Percentiles rank a stretch among this genome's conserved stretches.
These are phyloP conservation scores for Aphelenchoides fujianensis DNA, from an alignment of 1,140 invertebrate genomes.

Conservation along the genomic window DNA sequence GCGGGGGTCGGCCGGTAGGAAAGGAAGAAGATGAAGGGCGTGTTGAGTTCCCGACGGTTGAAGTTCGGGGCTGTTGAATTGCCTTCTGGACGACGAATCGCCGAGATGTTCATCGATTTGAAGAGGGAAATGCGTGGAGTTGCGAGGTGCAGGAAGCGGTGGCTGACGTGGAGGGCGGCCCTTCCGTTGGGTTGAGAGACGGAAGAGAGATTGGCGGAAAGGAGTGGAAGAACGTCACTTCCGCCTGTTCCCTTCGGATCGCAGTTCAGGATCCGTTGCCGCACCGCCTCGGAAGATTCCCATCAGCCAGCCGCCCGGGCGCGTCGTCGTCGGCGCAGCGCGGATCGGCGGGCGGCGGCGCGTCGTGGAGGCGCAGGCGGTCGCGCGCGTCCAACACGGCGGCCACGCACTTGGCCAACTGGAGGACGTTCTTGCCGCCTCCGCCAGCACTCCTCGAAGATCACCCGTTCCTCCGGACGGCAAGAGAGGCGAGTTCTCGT, in stretches of 20 bases:
- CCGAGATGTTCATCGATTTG: too few relatives aligned
- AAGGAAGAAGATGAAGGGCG: background rate
- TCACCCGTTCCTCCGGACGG: background rate
- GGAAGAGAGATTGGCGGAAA: background rate
- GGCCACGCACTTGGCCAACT: slow-evolving; percentile 12
- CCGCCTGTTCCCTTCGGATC: background rate
- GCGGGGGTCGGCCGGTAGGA: background rate
- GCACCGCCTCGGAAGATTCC: background rate
- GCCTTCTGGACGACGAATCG: too few relatives aligned
- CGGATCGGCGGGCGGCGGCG: background rate
- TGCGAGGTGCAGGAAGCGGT: too few relatives aligned
- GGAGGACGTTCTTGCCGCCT: background rate
- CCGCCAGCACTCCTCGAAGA: background rate
- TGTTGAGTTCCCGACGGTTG: background rate
- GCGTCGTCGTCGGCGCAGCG: background rate
- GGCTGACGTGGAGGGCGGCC: too few relatives aligned
- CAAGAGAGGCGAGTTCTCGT: background rate
- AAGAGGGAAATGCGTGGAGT: too few relatives aligned
- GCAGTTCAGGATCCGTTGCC: background rate
- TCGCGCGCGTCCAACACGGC: slow-evolving; percentile 9
- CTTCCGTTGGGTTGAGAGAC: background rate
- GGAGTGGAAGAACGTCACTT: background rate
- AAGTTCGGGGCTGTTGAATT: too few relatives aligned
- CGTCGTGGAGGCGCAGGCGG: background rate
- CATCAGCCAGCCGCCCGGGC: background rate